Evolutionary conservation across 2,113 vertebrate species (phyloP).

Genomic region (Irena cyanogastra): DNA sequence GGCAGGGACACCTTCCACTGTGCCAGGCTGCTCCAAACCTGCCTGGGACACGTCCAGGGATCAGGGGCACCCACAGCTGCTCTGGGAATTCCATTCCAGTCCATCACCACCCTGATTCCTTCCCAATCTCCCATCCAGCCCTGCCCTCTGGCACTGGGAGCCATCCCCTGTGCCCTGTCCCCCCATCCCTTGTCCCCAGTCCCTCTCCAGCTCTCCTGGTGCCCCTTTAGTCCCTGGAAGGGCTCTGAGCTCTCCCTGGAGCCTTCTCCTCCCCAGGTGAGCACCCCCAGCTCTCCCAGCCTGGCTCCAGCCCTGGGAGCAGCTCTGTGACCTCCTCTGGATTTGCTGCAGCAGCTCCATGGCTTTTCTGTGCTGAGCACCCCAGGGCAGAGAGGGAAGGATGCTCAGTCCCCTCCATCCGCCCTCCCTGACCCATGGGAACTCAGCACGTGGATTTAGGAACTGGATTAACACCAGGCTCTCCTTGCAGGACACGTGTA

Average conservation of each 20-base stretch:
- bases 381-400: neutral
- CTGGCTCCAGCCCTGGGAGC: neutral
- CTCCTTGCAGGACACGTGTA: fast-evolving
- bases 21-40: neutral
- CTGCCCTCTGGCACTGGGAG: neutral
- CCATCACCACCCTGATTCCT: neutral
- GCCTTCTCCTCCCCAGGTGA: neutral
- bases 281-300: neutral
- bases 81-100: neutral
- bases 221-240: fast-evolving
- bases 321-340: neutral
- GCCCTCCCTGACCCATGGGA: neutral
- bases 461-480: too few species aligned
- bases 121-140: fast-evolving
- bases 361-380: neutral
- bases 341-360: neutral
- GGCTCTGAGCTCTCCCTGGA: neutral
- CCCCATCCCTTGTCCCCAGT: neutral
- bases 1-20: neutral
- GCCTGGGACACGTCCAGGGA: neutral
- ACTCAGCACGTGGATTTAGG: neutral
- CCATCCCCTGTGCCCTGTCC: neutral
- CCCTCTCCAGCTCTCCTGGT: neutral
- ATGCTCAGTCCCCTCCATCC: neutral
- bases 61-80: neutral